Evolutionary conservation across 2,113 vertebrate genomes (phyloP).

Genomic region (Toxotes chatareus): DNA sequence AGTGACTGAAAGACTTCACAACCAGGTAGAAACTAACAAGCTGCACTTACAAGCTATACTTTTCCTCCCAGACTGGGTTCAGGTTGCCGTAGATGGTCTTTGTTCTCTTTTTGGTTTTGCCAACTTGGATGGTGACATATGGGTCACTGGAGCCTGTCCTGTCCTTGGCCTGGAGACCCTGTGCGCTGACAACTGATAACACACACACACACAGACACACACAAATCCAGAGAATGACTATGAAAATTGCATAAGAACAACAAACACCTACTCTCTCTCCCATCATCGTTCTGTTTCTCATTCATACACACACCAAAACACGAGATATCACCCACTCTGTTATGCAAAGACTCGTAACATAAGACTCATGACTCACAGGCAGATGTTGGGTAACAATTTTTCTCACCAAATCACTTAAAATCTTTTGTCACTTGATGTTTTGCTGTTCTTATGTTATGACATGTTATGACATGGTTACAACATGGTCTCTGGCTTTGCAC

Average conservation of each 20-base stretch:
- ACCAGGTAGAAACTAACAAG: background rate
- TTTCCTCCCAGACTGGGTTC: constrained; percentile 98
- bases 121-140: constrained; percentile 97
- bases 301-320: constrained; percentile 44
- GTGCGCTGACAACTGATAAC: constrained; percentile 91
- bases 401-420: constrained; percentile 11
- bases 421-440: background rate
- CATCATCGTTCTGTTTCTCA: constrained; percentile 39
- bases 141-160: constrained; percentile 97
- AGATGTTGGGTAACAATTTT: constrained; percentile 43
- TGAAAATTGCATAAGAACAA: constrained; percentile 70
- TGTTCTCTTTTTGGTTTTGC: constrained; percentile 98
- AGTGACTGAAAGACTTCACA: background rate
- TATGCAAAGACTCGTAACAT: constrained; percentile 61
- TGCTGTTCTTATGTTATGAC: background rate
- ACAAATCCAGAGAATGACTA: constrained; percentile 4
- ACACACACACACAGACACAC: constrained; percentile 38
- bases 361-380: constrained; percentile 51
- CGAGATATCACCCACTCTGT: constrained; percentile 59
- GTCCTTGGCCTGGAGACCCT: constrained; percentile 98
- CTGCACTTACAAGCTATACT: constrained; percentile 93
- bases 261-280: constrained; percentile 64
- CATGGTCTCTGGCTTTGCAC: no score
- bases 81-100: constrained; percentile 98
- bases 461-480: no score